Percentiles rank a stretch among this genome's conserved stretches.
Conservation (phyloP, 2,113 vertebrate species). For the Himantopus leucocephalus region DNA sequence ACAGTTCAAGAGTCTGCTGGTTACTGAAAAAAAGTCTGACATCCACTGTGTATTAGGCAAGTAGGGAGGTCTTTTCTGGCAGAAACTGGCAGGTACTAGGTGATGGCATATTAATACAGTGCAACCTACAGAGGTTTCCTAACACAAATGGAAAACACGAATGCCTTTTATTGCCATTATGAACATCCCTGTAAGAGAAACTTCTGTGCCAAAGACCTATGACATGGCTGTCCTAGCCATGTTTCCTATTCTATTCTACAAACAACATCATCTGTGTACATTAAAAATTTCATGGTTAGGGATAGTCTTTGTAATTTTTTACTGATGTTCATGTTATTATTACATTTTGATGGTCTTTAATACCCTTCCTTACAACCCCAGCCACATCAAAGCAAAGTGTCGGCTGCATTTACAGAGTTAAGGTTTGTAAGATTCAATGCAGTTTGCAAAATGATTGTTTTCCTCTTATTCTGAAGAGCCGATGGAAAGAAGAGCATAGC, state of each 20-base stretch:
- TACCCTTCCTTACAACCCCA: not conserved
- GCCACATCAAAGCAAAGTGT: not conserved
- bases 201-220: not conserved
- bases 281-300: not conserved
- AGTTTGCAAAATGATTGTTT: not conserved
- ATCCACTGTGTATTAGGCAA: not conserved
- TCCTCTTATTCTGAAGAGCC: not conserved
- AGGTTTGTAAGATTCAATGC: not conserved
- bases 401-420: not conserved
- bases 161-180: not conserved
- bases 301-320: not conserved
- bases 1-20: not conserved
- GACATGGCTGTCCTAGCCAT: not conserved
- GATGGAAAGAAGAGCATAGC: rapidly evolving
- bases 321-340: not conserved
- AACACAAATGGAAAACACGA: not conserved
- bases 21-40: not conserved
- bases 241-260: not conserved
- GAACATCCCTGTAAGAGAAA: not conserved
- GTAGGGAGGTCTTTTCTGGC: not conserved
- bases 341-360: not conserved
- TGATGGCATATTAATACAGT: not conserved
- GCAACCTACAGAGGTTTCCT: not conserved
- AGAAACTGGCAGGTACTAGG: not conserved
- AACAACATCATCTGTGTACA: not conserved